Evolutionary conservation across 2,888 invertebrate species (phyloP).

Genomic region (Polydrusus cervinus): DNA sequence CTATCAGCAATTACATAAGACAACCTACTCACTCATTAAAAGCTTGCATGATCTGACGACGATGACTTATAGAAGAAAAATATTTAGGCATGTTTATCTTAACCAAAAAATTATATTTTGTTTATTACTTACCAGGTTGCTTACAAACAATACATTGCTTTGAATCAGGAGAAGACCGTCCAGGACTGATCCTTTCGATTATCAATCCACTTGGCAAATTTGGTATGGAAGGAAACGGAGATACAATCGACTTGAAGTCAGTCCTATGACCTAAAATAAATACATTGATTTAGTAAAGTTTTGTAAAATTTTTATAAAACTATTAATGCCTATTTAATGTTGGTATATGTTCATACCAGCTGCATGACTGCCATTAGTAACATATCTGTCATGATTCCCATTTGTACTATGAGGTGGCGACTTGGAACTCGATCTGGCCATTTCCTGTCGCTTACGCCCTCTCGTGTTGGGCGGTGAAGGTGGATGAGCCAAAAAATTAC

Average conservation of each 20-base stretch:
- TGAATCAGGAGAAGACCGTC: constrained; percentile 66
- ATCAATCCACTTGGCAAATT: constrained; percentile 74
- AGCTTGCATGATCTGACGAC: no score
- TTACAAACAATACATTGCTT: constrained; percentile 72
- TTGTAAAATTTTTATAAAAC: no score
- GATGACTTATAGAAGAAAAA: no score
- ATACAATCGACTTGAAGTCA: constrained; percentile 27
- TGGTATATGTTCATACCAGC: background rate
- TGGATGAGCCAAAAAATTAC: constrained; percentile 71
- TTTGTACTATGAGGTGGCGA: constrained; percentile 25
- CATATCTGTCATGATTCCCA: constrained; percentile 15
- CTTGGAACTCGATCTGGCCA: constrained; percentile 40
- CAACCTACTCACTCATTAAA: no score
- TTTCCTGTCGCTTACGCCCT: constrained; percentile 68
- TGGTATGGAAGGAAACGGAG: constrained; percentile 66
- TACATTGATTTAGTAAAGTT: background rate
- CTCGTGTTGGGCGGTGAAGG: constrained; percentile 73
- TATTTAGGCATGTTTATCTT: no score
- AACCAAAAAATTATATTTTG: background rate
- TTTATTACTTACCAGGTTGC: constrained; percentile 69
- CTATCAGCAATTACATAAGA: no score
- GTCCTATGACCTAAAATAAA: constrained; percentile 42
- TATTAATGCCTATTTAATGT: no score
- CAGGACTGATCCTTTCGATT: constrained; percentile 72
- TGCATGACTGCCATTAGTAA: constrained; percentile 35